Evolutionary conservation across 2,888 invertebrate genomes (phyloP).

Genomic region (Seladonia tumulorum): DNA sequence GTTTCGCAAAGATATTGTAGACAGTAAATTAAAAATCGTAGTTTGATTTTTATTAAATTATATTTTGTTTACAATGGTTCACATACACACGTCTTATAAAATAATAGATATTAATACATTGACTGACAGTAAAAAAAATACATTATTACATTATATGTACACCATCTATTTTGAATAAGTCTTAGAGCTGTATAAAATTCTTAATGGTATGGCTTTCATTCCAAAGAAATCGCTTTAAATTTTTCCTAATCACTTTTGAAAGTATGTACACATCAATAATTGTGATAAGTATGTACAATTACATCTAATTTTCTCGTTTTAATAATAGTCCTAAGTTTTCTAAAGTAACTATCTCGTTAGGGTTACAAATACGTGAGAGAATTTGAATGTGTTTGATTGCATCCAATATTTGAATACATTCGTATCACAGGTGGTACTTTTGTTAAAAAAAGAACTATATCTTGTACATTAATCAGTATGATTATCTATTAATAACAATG

Average conservation of each 20-base stretch:
- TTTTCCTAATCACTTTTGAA: conserved; percentile 41
- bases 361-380: conserved; percentile 30
- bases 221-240: conserved; percentile 49
- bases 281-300: conserved; percentile 64
- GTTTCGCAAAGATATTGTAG: not conserved
- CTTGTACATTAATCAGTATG: conserved; percentile 27
- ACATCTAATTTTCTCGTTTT: conserved; percentile 16
- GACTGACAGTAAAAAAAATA: conserved; percentile 72
- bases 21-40: conserved; percentile 45
- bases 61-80: conserved; percentile 67
- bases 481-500: conserved; percentile 37
- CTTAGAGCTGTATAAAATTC: conserved; percentile 41
- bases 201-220: conserved; percentile 42
- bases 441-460: conserved; percentile 25
- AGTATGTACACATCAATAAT: conserved; percentile 63
- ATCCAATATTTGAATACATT: conserved; percentile 42
- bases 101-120: conserved; percentile 70
- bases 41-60: conserved; percentile 75
- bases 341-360: conserved; percentile 32
- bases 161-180: conserved; percentile 66
- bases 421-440: conserved; percentile 68
- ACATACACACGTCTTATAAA: conserved; percentile 72
- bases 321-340: conserved; percentile 6
- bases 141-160: conserved; percentile 75
- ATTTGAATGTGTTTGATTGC: conserved; percentile 35